phyloP scores from a whole-genome alignment of 92 coral and sea anemone genomes.

The Epizoanthus rinbou region DNA sequence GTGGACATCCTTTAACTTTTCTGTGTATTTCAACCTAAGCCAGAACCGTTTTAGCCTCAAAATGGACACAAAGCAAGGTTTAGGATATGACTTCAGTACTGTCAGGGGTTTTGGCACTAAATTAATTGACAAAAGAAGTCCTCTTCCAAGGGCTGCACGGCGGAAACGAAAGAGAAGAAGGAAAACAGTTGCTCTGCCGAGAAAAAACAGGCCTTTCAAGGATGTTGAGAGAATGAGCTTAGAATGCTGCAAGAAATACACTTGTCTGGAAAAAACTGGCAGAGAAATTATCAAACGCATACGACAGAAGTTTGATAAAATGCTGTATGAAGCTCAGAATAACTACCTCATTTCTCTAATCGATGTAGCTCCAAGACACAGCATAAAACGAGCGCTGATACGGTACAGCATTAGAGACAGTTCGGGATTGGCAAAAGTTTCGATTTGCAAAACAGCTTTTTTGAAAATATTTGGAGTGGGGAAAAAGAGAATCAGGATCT shows the following conservation, averaged over 20 bases:
- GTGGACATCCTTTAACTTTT: no score
- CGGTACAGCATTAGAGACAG: slow-evolving; percentile 17
- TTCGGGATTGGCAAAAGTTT: slow-evolving; percentile 4
- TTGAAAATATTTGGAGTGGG: slow-evolving; percentile 8
- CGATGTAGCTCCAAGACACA: slow-evolving; percentile 35
- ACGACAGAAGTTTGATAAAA: slow-evolving; percentile 45
- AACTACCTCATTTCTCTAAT: slow-evolving; percentile 41
- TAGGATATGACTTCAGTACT: no score
- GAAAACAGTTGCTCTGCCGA: slow-evolving; percentile 24
- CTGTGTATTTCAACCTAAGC: no score
- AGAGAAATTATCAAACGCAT: slow-evolving; percentile 17
- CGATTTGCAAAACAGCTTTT: slow-evolving; percentile 12
- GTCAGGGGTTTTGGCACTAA: no score
- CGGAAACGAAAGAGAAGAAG: no score
- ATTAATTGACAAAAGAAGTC: no score
- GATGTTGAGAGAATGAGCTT: slow-evolving; percentile 29
- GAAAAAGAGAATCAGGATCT: no score
- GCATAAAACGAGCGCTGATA: not conserved
- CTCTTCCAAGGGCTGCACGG: no score
- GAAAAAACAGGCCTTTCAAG: slow-evolving; percentile 44
- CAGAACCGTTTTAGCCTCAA: no score
- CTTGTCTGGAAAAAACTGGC: slow-evolving; percentile 34
- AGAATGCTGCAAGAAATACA: slow-evolving; percentile 40
- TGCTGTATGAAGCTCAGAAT: slow-evolving; percentile 39
- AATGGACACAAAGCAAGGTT: no score